Evolutionary conservation across 2,888 invertebrate species (phyloP), one percentile per base, ranked within the genome.

Genomic region (Athetis lepigone): DNA sequence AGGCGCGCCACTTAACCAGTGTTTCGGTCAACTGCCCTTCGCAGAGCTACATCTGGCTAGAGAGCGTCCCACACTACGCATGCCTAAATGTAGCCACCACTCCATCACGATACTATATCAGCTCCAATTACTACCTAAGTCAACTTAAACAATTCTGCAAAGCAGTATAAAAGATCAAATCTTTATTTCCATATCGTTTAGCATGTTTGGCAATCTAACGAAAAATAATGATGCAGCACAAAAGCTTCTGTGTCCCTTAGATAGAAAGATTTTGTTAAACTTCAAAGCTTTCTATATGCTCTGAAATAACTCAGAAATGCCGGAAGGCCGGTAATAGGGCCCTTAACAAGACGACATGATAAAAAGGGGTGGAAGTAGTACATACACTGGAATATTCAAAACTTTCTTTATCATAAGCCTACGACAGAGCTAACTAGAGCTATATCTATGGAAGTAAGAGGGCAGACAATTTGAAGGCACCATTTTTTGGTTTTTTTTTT

Each of bases 301-400:
- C 58, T 56, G 65, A 78, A 79, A 65, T 68, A 79, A 70, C 66
- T 72, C 45, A 27, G 45, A 61, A 74, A 56, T 68, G 68, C 60
- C 73, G 72, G 64, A 64, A 71, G 47, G 39, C 33, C 9, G 39
- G 56, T 70, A 71, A 67, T 69, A 67, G 47, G 68, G 60, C 39
- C 51, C 39, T 46, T 66, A 77, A 75, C 62, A 60, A 71, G 56
- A 45, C 40, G 49, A 27, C 7, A 40, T 29, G 63, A 76, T 73
- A 78, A 78, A 75, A 77, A 73, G 64, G 63, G 66, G 45, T 61
- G 46, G 52, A 39, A 56, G 59, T 49, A 47, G 29, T 18, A 49
- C 29, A 60, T 63, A 60, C 58, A 39, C n/a, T 45, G 33, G 46
- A 47, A 18, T 50, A 52, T 45, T 46, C 49, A 58, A 54, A 58